These are phyloP conservation scores for Neodiprion lecontei DNA, from an alignment of 1,140 invertebrate species.

Conservation along the genomic window DNA sequence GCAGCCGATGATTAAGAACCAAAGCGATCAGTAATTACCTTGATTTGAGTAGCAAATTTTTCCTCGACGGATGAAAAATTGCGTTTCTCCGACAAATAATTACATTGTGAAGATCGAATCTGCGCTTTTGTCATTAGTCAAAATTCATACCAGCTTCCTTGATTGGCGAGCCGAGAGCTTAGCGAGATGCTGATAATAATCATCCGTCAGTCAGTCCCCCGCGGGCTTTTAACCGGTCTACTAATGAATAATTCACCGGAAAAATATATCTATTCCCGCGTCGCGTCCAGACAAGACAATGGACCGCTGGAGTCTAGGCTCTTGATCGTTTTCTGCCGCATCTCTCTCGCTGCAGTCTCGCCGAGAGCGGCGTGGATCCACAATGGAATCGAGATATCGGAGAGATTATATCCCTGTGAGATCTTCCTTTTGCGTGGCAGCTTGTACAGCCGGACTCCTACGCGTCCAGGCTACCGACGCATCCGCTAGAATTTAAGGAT, in stretches of 20 bases:
- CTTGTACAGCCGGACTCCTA: neutral
- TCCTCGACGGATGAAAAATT: no score
- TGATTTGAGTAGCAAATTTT: no score
- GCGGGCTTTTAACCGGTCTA: neutral
- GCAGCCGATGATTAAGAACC: no score
- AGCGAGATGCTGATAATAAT: neutral
- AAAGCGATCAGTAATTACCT: no score
- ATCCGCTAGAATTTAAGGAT: no score
- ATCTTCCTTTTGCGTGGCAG: neutral
- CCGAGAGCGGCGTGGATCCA: neutral
- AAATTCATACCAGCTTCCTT: no score
- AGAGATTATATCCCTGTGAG: neutral
- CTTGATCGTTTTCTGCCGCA: neutral
- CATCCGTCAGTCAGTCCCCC: neutral
- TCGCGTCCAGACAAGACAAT: slow-evolving; percentile 1
- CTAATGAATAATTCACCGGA: slow-evolving; percentile 2
- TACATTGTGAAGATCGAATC: no score
- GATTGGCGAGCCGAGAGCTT: neutral
- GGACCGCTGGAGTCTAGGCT: neutral
- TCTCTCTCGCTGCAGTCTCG: neutral
- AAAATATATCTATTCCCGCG: neutral
- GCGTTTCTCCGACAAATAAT: no score
- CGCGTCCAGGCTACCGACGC: no score
- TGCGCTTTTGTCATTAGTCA: no score
- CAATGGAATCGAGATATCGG: neutral